These are phyloP conservation scores for Sinhomidia bicolor DNA, from an alignment of 2,888 invertebrate species.

Conservation along the genomic window DNA sequence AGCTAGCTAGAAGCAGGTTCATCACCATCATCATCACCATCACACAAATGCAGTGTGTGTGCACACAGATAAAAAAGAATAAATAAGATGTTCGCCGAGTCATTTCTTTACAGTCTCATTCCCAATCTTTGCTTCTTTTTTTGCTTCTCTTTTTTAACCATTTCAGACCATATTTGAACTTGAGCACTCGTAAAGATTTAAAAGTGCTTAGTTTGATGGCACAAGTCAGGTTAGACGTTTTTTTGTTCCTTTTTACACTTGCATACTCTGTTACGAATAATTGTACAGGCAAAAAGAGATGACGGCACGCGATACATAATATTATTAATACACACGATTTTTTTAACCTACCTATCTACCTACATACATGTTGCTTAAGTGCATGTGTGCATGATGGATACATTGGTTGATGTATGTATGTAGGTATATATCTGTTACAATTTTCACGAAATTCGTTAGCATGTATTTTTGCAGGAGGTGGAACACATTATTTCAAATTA, in stretches of 20 bases:
- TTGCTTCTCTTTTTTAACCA: constrained; percentile 27
- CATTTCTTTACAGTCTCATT: not conserved
- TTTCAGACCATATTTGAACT: constrained; percentile 65
- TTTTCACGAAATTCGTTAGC: too few relatives aligned
- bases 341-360: too few relatives aligned
- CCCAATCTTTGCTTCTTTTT: constrained; percentile 37
- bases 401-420: too few relatives aligned
- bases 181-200: constrained; percentile 62
- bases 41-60: too few relatives aligned
- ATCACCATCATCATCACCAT: not conserved
- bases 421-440: not conserved
- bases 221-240: constrained; percentile 56
- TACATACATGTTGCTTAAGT: not conserved
- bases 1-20: constrained; percentile 26
- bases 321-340: too few relatives aligned
- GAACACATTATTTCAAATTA: not conserved
- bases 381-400: too few relatives aligned
- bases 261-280: not conserved
- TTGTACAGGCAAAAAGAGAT: constrained; percentile 14
- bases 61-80: not conserved
- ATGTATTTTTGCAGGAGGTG: not conserved
- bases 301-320: constrained; percentile 49
- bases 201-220: constrained; percentile 54
- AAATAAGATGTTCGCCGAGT: constrained; percentile 14
- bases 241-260: constrained; percentile 7